These are phyloP conservation scores for Druon quercuslanigerum DNA, from an alignment of 1,140 invertebrate species.

Conservation along the genomic window DNA sequence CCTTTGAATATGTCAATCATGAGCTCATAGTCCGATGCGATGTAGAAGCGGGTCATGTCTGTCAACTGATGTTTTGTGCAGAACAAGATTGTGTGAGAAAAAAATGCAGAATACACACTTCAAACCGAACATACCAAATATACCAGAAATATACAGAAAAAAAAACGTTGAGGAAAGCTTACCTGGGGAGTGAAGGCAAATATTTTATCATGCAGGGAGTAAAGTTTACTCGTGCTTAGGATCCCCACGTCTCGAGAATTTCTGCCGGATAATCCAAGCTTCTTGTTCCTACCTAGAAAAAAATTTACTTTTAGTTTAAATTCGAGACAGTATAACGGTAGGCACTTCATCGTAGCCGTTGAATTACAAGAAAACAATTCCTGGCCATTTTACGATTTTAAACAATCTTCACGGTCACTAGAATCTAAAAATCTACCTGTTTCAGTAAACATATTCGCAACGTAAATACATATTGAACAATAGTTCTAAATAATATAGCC, in stretches of 20 bases:
- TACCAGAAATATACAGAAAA: conserved; percentile 42
- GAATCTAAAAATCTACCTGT: no score
- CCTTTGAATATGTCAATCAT: conserved; percentile 98
- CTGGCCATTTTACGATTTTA: no score
- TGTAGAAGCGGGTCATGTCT: conserved; percentile 96
- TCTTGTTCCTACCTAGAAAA: conserved; percentile 88
- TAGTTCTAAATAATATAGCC: no score
- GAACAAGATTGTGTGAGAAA: conserved; percentile 39
- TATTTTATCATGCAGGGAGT: conserved; percentile 95
- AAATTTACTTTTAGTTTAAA: conserved; percentile 31
- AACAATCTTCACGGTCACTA: no score
- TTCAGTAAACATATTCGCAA: no score
- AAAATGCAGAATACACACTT: conserved; percentile 16
- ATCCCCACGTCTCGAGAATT: conserved; percentile 97
- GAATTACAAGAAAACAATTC: no score
- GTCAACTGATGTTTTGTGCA: conserved; percentile 86
- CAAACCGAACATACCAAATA: conserved; percentile 40
- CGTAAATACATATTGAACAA: no score
- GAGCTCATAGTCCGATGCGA: conserved; percentile 96
- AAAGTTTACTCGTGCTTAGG: conserved; percentile 98
- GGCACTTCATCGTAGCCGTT: no score
- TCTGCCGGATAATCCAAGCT: conserved; percentile 93
- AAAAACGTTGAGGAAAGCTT: conserved; percentile 56
- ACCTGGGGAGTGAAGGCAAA: conserved; percentile 99
- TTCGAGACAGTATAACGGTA: neutral